A percentile compares a stretch with the other conserved stretches of the same genome.
Conservation (phyloP, 2,888 invertebrate species). For the Flexamia atlantica region DNA sequence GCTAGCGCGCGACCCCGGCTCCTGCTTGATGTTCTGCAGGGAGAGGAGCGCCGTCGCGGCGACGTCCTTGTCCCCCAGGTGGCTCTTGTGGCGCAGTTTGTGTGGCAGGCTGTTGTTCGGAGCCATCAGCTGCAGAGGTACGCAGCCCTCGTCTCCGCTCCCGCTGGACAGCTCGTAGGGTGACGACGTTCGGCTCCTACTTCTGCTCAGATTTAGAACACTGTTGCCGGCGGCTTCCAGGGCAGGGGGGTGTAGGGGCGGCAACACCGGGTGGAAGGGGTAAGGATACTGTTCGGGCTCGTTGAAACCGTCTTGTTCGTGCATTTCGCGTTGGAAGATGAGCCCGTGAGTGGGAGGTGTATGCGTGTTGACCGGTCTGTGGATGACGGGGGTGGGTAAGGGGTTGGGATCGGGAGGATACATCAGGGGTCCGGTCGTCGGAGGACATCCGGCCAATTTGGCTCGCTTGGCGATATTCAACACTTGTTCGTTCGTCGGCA, state of each 20-base stretch:
- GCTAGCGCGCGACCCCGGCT: constrained; percentile 90
- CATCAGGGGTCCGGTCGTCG: constrained; percentile 76
- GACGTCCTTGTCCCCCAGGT: constrained; percentile 91
- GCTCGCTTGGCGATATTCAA: constrained; percentile 89
- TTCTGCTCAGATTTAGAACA: constrained; percentile 75
- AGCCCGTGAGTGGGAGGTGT: constrained; percentile 71
- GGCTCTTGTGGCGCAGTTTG: constrained; percentile 94
- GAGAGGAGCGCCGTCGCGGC: constrained; percentile 85
- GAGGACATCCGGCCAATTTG: constrained; percentile 74
- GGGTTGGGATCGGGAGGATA: constrained; percentile 78
- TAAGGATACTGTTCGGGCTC: constrained; percentile 74
- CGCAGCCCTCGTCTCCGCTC: constrained; percentile 80
- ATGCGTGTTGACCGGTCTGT: constrained; percentile 76
- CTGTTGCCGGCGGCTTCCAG: constrained; percentile 71
- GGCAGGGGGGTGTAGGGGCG: constrained; percentile 75
- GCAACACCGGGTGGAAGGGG: constrained; percentile 74
- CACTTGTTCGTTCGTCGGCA: constrained; percentile 91
- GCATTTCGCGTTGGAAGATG: constrained; percentile 72
- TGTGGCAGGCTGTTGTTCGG: constrained; percentile 90
- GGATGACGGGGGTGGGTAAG: constrained; percentile 80
- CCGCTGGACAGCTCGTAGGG: constrained; percentile 91
- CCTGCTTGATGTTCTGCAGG: constrained; percentile 78
- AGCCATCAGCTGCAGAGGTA: constrained; percentile 73
- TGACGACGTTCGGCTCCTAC: constrained; percentile 78
- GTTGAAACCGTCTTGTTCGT: constrained; percentile 52